Evolutionary conservation across 1,140 invertebrate species (phyloP), one percentile per base, ranked within the genome.

Genomic region (Drosophila mayri): DNA sequence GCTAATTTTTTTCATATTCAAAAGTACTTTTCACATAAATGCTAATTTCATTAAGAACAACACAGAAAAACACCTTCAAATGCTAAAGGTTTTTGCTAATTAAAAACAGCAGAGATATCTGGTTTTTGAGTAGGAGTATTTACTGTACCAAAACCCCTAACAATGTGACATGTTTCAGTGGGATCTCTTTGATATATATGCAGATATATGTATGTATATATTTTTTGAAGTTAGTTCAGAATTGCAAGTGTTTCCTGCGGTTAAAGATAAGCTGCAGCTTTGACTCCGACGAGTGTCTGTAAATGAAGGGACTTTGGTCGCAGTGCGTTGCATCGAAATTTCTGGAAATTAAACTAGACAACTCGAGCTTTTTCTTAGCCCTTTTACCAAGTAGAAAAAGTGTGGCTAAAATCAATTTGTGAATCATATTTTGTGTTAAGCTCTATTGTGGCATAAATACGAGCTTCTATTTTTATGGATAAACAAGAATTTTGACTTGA

Each of bases 91-190:
- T 59, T 65, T 65, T 9, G 54, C 62, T 65, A 44, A 65, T 65
- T 65, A 18, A 12, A 44, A 44, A 28, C 20, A 18, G 30, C 54
- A 14, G 41, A 18, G 54, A 14, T 12, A 35, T 32, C 12, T 30
- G 16, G 30, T 28, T 65, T 44, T 50, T 18, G 10, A 25, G 10
- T 11, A 18, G 16, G 20, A 61, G 62, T 44, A 40, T 10, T 41
- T 4, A 28, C 40, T 25, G 30, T 35, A 41, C 37, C 35, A 25
- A 37, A 57, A 38, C 18, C 8, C 4, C 11, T 16, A 41, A 25
- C 16, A 61, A 37, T 55, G 20, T 52, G 28, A 50, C 73, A 43
- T 57, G 43, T 61, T 76, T 76, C 16, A 43, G 43, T 52, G 49
- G 7, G 32, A 40, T 54, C 10, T 74, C 11, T 32, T 7, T 4